Evolutionary conservation across 2,888 invertebrate genomes (phyloP), one percentile per base, ranked within the genome.

Genomic region (Eucera pruinosa): DNA sequence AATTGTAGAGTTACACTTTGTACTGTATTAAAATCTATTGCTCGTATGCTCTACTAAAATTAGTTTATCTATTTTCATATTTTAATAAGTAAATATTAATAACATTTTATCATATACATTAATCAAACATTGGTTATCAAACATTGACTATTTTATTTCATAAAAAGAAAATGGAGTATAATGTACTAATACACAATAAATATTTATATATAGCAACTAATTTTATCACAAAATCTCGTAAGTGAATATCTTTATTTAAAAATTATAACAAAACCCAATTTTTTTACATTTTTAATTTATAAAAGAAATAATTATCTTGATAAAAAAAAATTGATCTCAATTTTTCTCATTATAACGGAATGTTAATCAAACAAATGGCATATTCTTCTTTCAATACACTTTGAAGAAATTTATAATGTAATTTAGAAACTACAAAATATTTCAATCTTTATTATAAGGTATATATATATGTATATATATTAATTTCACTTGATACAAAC

Each of bases 391-490:
- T 11, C 9, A 9, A 30, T 18, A 9, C 9, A 50, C n/a, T 23
- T 55, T n/a, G n/a, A 57, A 27, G 2, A 27, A 27, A 27, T 30
- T 47, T 20, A 11, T 20, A 30, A 47, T 60, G 6, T 9, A 47
- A 30, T 27, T 20, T 20, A 47, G n/a, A 47, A 39, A 11, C 13
- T 25, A 20, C 18, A 57, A 36, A 39, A 47, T 47, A 57, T 57
- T 45, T 45, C 6, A n/a, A n/a, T 1, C n/a, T 2, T 18, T 7
- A 54, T 33, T 11, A 30, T n/a, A n/a, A n/a, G n/a, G n/a, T n/a
- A n/a, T n/a, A n/a, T n/a, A n/a, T n/a, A n/a, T n/a, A n/a, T n/a
- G 39, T 48, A 57, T 39, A 70, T 47, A 30, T 41, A 20, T 39
- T 33, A 57, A 18, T 27, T 15, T 11, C 6, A 3, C 45, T 27